Evolutionary conservation across 1,140 invertebrate species (phyloP), one percentile per base, ranked within the genome.

Genomic region (Anoplolepis gracilipes): DNA sequence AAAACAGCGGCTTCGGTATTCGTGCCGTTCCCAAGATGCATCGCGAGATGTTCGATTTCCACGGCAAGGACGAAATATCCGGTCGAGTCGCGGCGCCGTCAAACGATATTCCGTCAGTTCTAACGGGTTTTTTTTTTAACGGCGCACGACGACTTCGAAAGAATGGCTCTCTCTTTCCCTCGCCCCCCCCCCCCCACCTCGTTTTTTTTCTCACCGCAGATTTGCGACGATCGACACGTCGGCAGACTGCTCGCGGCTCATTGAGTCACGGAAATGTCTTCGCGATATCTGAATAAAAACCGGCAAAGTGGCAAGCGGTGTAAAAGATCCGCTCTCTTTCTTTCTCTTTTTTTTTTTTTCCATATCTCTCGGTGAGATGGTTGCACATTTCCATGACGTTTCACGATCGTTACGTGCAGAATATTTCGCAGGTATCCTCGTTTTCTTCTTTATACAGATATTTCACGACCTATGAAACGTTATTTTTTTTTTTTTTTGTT

Each of bases 21-120:
- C 78, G 53, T 61, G n/a, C 16, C 11, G n/a, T 42, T 61, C n/a
- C 65, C 78, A 30, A 61, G 78, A 72, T 70, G 53, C 78, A 46
- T 67, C 62, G 49, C n/a, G 30, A 39, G 49, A 81, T 65, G 65
- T 72, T 82, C 67, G 78, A 82, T 82, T 69, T 82, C 13, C 78
- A 57, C 42, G 53, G 67, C 36, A 46, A 25, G 33, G 28, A 5
- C 36, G 78, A 82, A 82, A 82, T 73, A 82, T 82, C 67, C 78
- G 78, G 36, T 33, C 78, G 65, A 59, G n/a, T 3, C 19, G n/a
- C 19, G 33, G 53, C 65, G 11, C 28, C 65, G 78, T 72, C 78
- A 22, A 59, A 69, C 67, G 53, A 73, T 73, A 82, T 73, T 61
- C 78, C 28, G 13, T 6, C n/a, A 7, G 7, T 28, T 49, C 13